Evolutionary conservation across 2,797 vertebrate genomes (phyloP), one percentile per base, ranked within the genome.

Genomic region (Aplochiton taeniatus): DNA sequence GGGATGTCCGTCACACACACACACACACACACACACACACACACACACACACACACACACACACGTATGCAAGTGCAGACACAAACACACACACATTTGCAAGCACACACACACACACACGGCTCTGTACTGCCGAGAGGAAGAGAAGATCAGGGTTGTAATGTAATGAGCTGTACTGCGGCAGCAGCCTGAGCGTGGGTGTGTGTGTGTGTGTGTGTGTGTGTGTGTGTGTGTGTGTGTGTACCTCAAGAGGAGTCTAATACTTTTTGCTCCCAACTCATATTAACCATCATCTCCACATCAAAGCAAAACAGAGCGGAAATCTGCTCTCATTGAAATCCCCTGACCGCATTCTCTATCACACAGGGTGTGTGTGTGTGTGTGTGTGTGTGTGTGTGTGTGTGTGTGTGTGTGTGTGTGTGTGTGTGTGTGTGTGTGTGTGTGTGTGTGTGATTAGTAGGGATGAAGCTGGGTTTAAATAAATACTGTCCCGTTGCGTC

Each of bases 241-340:
- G 52, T 68, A 60, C 20, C 49, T 63, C n/a, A n/a, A n/a, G n/a
- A n/a, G n/a, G n/a, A n/a, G 79, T 86, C 67, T 81, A 87, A 83
- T 87, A 88, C n/a, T 87, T 79, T 78, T 87, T 82, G 76, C 69
- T 80, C 73, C 74, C 77, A 79, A 74, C 83, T 86, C 79, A 74
- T 83, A 73, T 73, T 74, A 83, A 80, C 78, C 80, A 84, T 68
- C 75, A 85, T 74, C 84, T 85, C 71, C 80, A 83, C 81, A 87
- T 88, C 80, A 88, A 86, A 88, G 82, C 67, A 4, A 66, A 72
- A 65, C 78, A 46, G 67, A 77, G 52, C 9, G 52, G 68, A 69
- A 70, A 72, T 80, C 59, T 58, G 74, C 73, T 57, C 75, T 68
- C 70, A 81, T 64, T 81, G 78, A 73, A 84, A 83, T 63, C 72